Conservation (phyloP, 2,797 vertebrate species). For the Lagorchestes hirsutus region DNA sequence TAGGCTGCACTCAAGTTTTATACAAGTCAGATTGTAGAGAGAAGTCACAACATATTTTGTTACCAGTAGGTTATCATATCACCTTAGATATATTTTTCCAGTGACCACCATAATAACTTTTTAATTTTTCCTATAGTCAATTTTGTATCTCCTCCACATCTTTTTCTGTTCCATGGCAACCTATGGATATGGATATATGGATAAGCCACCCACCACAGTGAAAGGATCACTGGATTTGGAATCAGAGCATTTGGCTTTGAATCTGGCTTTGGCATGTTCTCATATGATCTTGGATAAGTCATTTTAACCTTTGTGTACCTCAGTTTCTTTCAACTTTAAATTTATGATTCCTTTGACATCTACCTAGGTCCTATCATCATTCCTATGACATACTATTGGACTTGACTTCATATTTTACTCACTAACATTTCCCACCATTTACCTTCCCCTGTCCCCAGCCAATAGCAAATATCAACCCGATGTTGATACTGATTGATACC, state of each 20-base stretch:
- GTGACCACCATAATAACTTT: background rate
- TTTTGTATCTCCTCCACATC: background rate
- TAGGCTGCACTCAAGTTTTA: background rate
- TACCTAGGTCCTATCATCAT: no score
- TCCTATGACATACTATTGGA: no score
- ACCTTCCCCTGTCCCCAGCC: no score
- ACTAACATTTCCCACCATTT: no score
- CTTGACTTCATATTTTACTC: no score
- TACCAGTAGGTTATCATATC: background rate
- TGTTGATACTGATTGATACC: no score
- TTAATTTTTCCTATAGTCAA: background rate
- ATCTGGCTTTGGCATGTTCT: background rate
- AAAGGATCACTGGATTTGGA: background rate
- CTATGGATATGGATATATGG: no score
- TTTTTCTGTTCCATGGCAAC: background rate
- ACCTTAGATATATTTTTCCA: background rate
- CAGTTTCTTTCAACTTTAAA: background rate
- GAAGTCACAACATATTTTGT: background rate
- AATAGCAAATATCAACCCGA: no score
- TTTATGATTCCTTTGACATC: background rate
- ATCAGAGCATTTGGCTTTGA: background rate
- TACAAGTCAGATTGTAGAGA: background rate
- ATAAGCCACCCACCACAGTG: background rate
- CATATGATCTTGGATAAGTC: background rate
- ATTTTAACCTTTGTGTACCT: background rate